Base-by-base conservation (phyloP, 1,140 invertebrate species). In the Drosophila kepulauana region DNA sequence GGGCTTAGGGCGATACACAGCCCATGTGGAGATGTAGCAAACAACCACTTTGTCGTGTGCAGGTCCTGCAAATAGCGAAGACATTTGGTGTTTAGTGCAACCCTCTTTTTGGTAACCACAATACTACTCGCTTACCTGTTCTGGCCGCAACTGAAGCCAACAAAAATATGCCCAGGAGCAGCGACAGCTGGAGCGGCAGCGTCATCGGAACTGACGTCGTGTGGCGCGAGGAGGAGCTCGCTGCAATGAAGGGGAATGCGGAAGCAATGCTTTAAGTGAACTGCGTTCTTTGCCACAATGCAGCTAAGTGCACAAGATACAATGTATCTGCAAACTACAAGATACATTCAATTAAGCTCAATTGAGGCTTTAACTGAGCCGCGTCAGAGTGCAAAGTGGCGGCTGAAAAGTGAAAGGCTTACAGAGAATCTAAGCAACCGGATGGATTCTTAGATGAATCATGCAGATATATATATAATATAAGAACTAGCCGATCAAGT, bases 11-110 rank as follows among this genome's bases (percentile, higher is more conserved):
- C 96, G 93, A 91, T 97, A 97, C 0, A 94, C 94, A 1, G 97
- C 95, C 97, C 97, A 97, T 1, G 95, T 95, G 1, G 95, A 96
- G 11, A 97, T 93, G 82, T 97, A 97, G 91, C 97, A 97, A 11
- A 96, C 96, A 0, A 97, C 96, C 13, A 95, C 94, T 92, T 95
- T 95, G 35, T 94, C 93, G 87, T 95, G 94, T 38, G 73, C 61
- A 5, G 94, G 94, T 72, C 93, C 94, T 94, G 61, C 11, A 33
- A 51, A 13, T 30, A 13, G 43, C 13, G 8, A 63, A 28, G 2
- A 38, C 0, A 10, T 38, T 20, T 25, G 33, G 20, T 25, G 20
- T 25, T 25, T 72, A 10, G 0, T 65, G n/a, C 51, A 75, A 51
- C 71, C 86, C 85, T 38, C 74, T 64, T 41, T 68, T 57, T 78